phyloP scores from a whole-genome alignment of 2,113 vertebrate species.

The Sialia sialis region DNA sequence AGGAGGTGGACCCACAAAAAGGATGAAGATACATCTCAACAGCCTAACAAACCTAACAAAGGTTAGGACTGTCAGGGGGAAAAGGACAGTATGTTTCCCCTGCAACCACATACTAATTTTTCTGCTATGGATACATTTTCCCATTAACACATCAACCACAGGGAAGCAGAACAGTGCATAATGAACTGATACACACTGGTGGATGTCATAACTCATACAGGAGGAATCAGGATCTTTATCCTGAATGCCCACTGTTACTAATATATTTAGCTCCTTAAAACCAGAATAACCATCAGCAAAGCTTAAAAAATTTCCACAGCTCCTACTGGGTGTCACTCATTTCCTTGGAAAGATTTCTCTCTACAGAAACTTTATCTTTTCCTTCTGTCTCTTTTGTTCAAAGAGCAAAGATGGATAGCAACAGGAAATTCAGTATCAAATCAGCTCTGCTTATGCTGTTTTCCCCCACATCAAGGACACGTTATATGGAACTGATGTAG shows the following conservation, averaged over 20 bases:
- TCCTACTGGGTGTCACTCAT: background rate
- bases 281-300: background rate
- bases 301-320: background rate
- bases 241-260: background rate
- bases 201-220: background rate
- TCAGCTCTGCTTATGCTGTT: background rate
- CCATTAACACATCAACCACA: background rate
- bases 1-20: background rate
- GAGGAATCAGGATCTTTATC: background rate
- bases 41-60: background rate
- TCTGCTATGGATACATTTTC: background rate
- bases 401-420: background rate
- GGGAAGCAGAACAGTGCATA: background rate
- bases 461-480: background rate
- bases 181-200: background rate
- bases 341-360: background rate
- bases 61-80: background rate
- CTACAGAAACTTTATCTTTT: background rate
- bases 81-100: fast-evolving
- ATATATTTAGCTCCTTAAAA: background rate
- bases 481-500: background rate
- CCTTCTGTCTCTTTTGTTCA: background rate
- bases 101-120: background rate
- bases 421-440: background rate
- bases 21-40: background rate